phyloP scores from a whole-genome alignment of 2,797 vertebrate genomes.

The Sebastes itinus region DNA sequence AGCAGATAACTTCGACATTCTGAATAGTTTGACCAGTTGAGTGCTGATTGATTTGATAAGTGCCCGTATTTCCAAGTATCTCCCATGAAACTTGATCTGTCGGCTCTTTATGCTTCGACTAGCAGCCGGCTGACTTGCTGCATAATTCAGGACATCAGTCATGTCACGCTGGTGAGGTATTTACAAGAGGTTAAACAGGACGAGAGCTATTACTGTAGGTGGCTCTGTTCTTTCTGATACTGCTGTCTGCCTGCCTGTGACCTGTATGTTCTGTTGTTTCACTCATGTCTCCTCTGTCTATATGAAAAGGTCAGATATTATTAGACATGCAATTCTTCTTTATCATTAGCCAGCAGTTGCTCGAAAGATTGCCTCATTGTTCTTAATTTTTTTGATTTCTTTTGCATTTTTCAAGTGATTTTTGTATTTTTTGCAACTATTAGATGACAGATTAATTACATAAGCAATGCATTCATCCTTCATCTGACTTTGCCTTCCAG shows the following conservation, averaged over 20 bases:
- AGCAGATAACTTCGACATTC: background rate
- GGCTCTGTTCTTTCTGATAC: background rate
- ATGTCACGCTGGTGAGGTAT: background rate
- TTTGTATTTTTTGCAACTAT: background rate
- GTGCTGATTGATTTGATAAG: background rate
- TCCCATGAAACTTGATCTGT: background rate
- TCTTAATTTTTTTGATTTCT: background rate
- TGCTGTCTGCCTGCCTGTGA: background rate
- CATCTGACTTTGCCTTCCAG: background rate
- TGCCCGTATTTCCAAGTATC: background rate
- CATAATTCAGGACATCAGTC: background rate
- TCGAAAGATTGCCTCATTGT: background rate
- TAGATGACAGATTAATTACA: background rate
- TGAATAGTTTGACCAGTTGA: background rate
- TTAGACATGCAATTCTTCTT: background rate
- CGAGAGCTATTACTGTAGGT: background rate
- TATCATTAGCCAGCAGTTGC: background rate
- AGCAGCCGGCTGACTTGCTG: background rate
- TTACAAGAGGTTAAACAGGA: constrained; percentile 2
- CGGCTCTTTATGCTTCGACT: background rate
- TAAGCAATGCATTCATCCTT: background rate
- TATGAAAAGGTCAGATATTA: background rate
- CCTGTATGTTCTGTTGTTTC: background rate
- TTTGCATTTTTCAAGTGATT: background rate
- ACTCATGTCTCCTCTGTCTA: background rate